Evolutionary conservation across 2,113 vertebrate species (phyloP).

Genomic region (Trichechus manatus): DNA sequence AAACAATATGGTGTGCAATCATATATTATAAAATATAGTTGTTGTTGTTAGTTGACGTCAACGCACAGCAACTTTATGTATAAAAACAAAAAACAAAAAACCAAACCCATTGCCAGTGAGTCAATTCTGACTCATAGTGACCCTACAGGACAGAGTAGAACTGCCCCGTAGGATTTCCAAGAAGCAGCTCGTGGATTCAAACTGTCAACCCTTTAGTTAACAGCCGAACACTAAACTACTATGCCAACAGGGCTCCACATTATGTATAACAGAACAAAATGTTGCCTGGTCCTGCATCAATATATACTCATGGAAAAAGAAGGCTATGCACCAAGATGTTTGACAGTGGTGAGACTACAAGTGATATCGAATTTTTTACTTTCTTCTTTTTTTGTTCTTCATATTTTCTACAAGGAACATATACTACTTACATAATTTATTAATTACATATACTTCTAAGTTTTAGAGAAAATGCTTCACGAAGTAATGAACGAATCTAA

Average conservation of each 20-base stretch:
- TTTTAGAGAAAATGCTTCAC: conserved; percentile 18
- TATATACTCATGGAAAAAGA: no score
- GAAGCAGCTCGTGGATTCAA: no score
- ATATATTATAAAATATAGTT: background rate
- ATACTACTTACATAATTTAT: background rate
- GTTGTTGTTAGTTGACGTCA: background rate
- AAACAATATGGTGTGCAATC: background rate
- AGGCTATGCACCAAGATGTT: background rate
- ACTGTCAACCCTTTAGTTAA: no score
- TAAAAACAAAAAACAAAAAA: no score
- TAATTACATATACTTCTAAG: background rate
- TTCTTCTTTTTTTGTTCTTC: background rate
- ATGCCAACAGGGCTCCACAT: background rate
- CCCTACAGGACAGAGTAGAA: no score
- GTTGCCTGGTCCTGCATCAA: no score
- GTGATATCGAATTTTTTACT: background rate
- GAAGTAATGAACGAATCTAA: background rate
- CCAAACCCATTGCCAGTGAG: no score
- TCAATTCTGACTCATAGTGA: no score
- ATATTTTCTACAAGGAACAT: background rate
- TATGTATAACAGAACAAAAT: background rate
- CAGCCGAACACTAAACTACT: no score
- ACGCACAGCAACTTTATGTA: background rate
- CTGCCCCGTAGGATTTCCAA: no score
- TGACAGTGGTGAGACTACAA: background rate